These are phyloP conservation scores for Diachrysia chrysitis DNA, from an alignment of 2,888 invertebrate species.

Conservation along the genomic window DNA sequence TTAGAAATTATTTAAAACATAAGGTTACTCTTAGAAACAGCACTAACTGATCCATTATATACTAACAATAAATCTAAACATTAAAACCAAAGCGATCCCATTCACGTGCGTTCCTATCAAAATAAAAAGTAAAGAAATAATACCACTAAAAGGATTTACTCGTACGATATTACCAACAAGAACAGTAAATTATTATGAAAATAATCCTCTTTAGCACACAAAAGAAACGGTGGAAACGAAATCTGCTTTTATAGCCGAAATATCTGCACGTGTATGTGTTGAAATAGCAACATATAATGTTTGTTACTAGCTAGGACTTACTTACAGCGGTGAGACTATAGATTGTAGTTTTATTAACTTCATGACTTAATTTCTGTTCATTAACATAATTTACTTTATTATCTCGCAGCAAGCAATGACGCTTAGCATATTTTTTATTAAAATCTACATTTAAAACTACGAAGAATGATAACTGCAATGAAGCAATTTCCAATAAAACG, in stretches of 20 bases:
- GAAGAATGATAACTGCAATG: too few relatives aligned
- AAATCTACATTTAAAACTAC: not conserved
- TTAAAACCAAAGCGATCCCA: constrained; percentile 48
- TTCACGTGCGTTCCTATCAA: constrained; percentile 54
- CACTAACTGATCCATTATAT: constrained; percentile 47
- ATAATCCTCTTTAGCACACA: constrained; percentile 66
- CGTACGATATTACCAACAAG: constrained; percentile 62
- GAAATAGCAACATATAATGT: constrained; percentile 45
- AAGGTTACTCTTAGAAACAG: constrained; percentile 16
- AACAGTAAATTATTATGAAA: constrained; percentile 72
- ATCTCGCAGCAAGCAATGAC: too few relatives aligned
- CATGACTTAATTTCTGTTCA: too few relatives aligned
- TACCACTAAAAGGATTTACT: constrained; percentile 65
- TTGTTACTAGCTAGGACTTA: constrained; percentile 43
- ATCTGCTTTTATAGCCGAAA: constrained; percentile 61
- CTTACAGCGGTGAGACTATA: constrained; percentile 28
- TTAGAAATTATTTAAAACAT: not conserved
- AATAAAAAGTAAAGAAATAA: constrained; percentile 62
- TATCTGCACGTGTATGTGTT: constrained; percentile 40
- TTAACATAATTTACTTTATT: not conserved
- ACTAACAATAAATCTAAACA: constrained; percentile 41
- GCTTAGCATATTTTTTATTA: too few relatives aligned
- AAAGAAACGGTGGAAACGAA: constrained; percentile 63
- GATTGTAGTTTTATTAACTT: constrained; percentile 19
- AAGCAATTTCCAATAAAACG: too few relatives aligned